Conservation (phyloP, 2,888 invertebrate genomes). For the Chalcosyrphus nemorum region DNA sequence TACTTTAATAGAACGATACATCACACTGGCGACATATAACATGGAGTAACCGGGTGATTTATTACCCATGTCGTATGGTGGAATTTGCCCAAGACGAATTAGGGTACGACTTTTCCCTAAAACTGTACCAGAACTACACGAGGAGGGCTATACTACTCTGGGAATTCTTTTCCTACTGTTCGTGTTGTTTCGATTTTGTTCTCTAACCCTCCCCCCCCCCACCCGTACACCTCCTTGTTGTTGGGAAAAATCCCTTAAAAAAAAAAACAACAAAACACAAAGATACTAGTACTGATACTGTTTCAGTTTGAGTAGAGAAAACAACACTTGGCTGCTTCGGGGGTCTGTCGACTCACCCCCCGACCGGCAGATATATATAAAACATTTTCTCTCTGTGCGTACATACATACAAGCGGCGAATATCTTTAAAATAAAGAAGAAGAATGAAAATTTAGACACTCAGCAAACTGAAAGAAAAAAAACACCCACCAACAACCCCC, state of each 20-base stretch:
- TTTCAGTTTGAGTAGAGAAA: conserved; percentile 42
- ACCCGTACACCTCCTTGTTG: neutral
- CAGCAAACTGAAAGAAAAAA: conserved; percentile 69
- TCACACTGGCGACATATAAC: conserved; percentile 79
- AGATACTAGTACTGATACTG: conserved; percentile 49
- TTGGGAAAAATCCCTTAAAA: conserved; percentile 54
- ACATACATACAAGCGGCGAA: conserved; percentile 22
- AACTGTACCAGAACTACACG: conserved; percentile 11
- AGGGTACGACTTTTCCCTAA: conserved; percentile 71
- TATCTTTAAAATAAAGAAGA: conserved; percentile 67
- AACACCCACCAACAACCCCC: conserved; percentile 49
- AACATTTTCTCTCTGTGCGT: conserved; percentile 44
- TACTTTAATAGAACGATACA: conserved; percentile 80
- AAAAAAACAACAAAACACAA: conserved; percentile 10
- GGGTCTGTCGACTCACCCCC: conserved; percentile 15
- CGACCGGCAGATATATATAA: neutral
- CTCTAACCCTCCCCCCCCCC: neutral
- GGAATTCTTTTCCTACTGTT: conserved; percentile 53
- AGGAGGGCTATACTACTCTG: conserved; percentile 41
- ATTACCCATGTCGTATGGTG: conserved; percentile 79
- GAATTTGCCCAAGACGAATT: conserved; percentile 76
- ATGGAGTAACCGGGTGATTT: conserved; percentile 82
- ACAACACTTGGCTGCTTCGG: conserved; percentile 2
- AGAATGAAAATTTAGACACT: conserved; percentile 70
- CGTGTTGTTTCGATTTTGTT: conserved; percentile 51